A percentile compares a stretch with the other conserved stretches of the same genome.
phyloP scores from a whole-genome alignment of 2,113 vertebrate species.

The Callaeas wilsoni region DNA sequence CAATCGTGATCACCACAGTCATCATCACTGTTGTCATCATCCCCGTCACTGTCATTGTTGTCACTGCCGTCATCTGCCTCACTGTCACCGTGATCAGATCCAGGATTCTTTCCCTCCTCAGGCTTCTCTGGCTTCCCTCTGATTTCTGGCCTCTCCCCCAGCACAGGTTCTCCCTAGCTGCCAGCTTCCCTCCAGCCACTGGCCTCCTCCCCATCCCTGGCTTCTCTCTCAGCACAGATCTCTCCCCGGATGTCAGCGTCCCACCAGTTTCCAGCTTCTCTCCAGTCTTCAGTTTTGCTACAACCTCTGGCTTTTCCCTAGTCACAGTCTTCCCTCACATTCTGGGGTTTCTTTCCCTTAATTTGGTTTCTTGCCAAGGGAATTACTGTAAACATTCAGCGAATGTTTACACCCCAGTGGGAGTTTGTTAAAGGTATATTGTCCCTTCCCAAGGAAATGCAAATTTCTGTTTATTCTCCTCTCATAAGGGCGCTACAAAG shows the following conservation, averaged over 20 bases:
- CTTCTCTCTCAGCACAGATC: neutral
- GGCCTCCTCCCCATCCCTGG: no score
- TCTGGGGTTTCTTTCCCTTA: neutral
- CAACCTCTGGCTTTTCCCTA: neutral
- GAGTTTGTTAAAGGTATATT: neutral
- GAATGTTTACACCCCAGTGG: neutral
- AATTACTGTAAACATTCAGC: neutral
- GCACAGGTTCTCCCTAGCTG: neutral
- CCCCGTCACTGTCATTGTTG: accelerated
- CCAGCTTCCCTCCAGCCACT: neutral
- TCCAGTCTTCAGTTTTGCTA: neutral
- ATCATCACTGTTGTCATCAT: accelerated
- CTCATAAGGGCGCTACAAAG: neutral
- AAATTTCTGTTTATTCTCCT: neutral
- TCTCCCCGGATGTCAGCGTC: neutral
- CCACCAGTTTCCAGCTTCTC: neutral
- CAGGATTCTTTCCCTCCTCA: neutral
- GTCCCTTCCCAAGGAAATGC: neutral
- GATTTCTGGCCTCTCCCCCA: accelerated
- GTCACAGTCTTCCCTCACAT: neutral
- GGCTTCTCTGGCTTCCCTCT: neutral
- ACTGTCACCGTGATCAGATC: neutral
- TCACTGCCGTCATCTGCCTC: neutral
- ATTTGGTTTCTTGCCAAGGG: neutral
- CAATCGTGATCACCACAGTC: neutral